Percentiles rank a stretch among this genome's conserved stretches.
Conservation (phyloP, 92 coral and sea anemone genomes). For the Zoanthus sansibaricus region DNA sequence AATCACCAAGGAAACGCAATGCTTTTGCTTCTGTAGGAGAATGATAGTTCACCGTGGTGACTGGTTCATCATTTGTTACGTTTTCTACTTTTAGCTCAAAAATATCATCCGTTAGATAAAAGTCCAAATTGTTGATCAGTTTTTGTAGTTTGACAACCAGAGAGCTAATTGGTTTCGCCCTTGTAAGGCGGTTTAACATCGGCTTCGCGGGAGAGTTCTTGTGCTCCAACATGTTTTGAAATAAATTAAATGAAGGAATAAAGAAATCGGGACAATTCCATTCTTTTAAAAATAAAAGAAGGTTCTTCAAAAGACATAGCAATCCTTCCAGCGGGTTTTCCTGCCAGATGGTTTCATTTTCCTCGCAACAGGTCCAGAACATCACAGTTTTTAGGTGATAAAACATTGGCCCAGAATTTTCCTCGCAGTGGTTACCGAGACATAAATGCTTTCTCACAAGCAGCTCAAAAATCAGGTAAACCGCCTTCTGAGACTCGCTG, state of each 20-base stretch:
- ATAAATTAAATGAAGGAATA: constrained; percentile 15
- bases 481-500: constrained; percentile 21
- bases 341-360: background rate
- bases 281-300: constrained; percentile 24
- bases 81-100: background rate
- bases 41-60: background rate
- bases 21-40: constrained; percentile 25
- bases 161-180: background rate
- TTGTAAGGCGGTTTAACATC: constrained; percentile 5
- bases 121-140: constrained; percentile 10
- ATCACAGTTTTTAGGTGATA: constrained; percentile 31
- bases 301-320: constrained; percentile 15
- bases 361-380: constrained; percentile 40
- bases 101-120: constrained; percentile 1
- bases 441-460: constrained; percentile 14
- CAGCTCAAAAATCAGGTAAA: constrained; percentile 30
- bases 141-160: constrained; percentile 10
- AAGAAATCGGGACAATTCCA: constrained; percentile 35
- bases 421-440: constrained; percentile 5
- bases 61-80: constrained; percentile 6
- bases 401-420: background rate
- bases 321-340: background rate
- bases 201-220: background rate
- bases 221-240: constrained; percentile 15
- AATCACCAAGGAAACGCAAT: constrained; percentile 30